Conservation (phyloP, 2,113 vertebrate species). For the Mormyrus iriodes region DNA sequence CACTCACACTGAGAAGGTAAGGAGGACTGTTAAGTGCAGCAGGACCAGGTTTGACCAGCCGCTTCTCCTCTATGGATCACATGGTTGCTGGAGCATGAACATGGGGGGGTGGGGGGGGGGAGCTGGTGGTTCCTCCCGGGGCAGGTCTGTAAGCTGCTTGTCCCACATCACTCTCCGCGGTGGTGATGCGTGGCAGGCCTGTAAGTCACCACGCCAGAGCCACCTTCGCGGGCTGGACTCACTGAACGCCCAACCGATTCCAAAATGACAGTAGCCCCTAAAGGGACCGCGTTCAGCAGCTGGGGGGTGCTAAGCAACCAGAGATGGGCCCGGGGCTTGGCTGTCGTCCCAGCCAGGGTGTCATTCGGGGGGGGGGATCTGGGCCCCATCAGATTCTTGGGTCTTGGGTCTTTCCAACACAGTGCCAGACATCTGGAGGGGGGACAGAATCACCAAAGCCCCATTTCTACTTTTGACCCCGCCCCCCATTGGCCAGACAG, state of each 20-base stretch:
- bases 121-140: no score
- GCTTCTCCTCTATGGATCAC: constrained; percentile 53
- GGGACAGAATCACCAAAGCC: not conserved
- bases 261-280: not conserved
- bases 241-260: not conserved
- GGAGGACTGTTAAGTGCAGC: not conserved
- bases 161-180: not conserved
- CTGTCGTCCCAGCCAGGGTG: not conserved
- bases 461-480: not conserved
- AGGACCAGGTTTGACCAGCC: not conserved
- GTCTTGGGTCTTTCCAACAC: not conserved
- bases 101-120: no score
- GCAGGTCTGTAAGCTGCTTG: not conserved
- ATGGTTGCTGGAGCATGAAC: constrained; percentile 61
- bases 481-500: not conserved
- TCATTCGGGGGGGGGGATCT: not conserved
- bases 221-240: not conserved
- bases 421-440: not conserved
- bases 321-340: not conserved
- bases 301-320: constrained; percentile 15
- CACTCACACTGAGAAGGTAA: not conserved
- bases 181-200: not conserved
- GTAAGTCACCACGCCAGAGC: not conserved
- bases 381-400: not conserved
- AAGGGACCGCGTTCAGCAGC: not conserved